Percentiles rank a stretch among this genome's conserved stretches.
These are phyloP conservation scores for Zoanthus gigantus DNA, from an alignment of 92 coral and sea anemone genomes.

Conservation along the genomic window DNA sequence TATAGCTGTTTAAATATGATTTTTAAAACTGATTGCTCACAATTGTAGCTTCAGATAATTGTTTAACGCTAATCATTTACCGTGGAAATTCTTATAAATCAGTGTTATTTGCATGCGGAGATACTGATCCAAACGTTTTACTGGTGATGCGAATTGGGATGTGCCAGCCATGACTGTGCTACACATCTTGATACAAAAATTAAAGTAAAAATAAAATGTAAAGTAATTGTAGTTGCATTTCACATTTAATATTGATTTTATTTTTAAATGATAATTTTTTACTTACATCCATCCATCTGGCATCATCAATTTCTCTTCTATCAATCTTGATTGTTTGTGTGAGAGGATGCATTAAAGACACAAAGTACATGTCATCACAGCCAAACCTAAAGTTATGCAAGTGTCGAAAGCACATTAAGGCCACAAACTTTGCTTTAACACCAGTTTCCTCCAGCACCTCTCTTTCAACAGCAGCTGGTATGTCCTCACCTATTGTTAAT, in stretches of 20 bases:
- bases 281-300: constrained; percentile 91
- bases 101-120: no score
- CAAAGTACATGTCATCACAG: constrained; percentile 83
- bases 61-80: no score
- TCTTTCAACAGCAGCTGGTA: constrained; percentile 83
- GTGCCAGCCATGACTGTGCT: no score
- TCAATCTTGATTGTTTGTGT: constrained; percentile 74
- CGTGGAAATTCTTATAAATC: no score
- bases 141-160: no score
- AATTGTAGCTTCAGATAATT: no score
- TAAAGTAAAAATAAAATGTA: no score
- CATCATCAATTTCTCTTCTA: constrained; percentile 75
- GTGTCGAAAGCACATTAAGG: constrained; percentile 80
- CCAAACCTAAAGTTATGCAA: constrained; percentile 80
- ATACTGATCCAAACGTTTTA: no score
- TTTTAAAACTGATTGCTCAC: no score
- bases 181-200: no score
- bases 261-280: not conserved
- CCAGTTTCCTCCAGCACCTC: constrained; percentile 93
- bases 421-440: constrained; percentile 73
- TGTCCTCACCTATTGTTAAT: constrained; percentile 66
- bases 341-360: constrained; percentile 71
- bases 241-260: not conserved
- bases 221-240: no score
- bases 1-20: no score